Evolutionary conservation across 2,113 vertebrate species (phyloP).

Genomic region (Clarias macrocephalus): DNA sequence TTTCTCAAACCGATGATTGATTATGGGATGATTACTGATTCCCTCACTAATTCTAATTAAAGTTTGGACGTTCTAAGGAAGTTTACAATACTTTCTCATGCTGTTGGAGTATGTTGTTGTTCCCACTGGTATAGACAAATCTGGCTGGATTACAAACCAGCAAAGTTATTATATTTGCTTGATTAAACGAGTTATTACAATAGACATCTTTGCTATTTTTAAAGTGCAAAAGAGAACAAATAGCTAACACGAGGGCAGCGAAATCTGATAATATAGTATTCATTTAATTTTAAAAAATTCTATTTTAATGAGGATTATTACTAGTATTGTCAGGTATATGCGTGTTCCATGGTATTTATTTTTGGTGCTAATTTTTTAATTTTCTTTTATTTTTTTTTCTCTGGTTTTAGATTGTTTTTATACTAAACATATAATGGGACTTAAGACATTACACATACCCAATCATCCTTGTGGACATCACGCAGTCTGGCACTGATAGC

Average conservation of each 20-base stretch:
- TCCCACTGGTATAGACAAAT: background rate
- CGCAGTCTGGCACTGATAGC: background rate
- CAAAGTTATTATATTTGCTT: background rate
- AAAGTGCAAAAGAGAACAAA: background rate
- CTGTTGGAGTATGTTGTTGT: background rate
- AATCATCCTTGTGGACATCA: background rate
- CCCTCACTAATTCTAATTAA: no score
- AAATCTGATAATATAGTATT: background rate
- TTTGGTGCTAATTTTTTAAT: background rate
- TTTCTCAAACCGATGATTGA: no score
- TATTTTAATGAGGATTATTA: background rate
- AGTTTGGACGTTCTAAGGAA: no score
- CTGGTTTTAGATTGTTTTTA: background rate
- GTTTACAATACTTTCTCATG: no score
- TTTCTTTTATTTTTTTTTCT: background rate
- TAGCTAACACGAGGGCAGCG: background rate
- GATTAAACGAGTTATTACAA: background rate
- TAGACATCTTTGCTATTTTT: background rate
- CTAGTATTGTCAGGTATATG: background rate
- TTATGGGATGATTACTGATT: no score
- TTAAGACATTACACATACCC: background rate
- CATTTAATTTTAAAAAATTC: background rate
- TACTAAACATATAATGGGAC: background rate
- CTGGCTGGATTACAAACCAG: background rate
- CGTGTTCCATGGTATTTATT: background rate